Conservation (phyloP, 2,888 invertebrate genomes). For the Dolomedes plantarius region DNA sequence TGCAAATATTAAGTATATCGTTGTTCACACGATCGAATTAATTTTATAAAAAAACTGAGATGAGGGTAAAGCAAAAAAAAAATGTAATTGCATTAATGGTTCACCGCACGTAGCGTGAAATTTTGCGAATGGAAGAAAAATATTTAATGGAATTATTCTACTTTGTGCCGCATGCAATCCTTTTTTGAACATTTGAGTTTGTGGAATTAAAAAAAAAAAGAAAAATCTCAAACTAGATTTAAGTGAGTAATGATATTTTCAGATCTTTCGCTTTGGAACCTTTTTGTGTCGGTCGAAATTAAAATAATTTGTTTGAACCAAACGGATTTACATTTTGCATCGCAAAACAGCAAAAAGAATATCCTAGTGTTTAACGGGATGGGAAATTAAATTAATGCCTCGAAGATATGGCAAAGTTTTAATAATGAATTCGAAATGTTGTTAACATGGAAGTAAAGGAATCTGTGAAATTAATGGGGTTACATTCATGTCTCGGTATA, state of each 20-base stretch:
- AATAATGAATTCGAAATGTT: too few species aligned
- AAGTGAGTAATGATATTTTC: not conserved
- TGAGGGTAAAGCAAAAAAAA: not conserved
- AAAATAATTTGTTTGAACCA: not conserved
- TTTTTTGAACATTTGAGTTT: not conserved
- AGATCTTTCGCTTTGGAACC: not conserved
- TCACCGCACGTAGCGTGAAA: constrained; percentile 8
- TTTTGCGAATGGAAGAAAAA: not conserved
- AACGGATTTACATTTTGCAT: too few species aligned
- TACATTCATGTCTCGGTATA: too few species aligned
- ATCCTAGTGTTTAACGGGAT: too few species aligned
- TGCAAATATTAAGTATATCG: not conserved
- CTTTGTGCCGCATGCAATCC: not conserved
- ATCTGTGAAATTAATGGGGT: too few species aligned
- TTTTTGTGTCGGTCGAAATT: not conserved
- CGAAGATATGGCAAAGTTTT: too few species aligned
- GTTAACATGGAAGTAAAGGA: too few species aligned
- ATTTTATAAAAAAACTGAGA: not conserved
- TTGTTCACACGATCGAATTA: not conserved
- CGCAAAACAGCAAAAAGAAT: too few species aligned
- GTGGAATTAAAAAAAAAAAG: not conserved
- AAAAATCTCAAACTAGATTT: not conserved
- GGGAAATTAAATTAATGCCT: too few species aligned
- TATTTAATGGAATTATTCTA: not conserved
- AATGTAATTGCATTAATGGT: not conserved